Evolutionary conservation across 2,888 invertebrate genomes (phyloP).

Genomic region (Andrena camellia): DNA sequence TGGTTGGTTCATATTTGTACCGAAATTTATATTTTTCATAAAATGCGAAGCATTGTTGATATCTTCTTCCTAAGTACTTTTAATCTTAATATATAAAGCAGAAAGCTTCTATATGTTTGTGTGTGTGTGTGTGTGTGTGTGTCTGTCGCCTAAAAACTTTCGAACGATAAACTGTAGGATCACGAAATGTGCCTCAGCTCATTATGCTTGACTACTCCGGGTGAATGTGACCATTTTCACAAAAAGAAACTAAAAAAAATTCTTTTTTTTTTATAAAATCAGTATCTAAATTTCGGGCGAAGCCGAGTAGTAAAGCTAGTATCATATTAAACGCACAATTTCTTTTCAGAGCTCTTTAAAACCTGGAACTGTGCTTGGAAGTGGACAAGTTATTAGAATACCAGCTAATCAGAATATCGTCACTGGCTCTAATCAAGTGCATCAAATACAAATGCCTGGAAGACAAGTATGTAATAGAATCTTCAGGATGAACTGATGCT

Average conservation of each 20-base stretch:
- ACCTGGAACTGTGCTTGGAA: conserved; percentile 82
- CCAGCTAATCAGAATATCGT: conserved; percentile 85
- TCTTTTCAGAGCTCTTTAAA: conserved; percentile 82
- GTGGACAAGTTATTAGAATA: conserved; percentile 86
- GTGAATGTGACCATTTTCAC: no score
- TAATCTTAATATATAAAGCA: not conserved
- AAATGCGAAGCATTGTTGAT: not conserved
- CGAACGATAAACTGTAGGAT: no score
- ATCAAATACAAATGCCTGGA: conserved; percentile 91
- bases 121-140: no score
- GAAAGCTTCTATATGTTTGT: no score
- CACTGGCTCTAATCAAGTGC: conserved; percentile 86
- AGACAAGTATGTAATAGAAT: conserved; percentile 87
- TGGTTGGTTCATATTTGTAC: conserved; percentile 10
- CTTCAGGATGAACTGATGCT: not conserved
- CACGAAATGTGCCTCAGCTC: no score
- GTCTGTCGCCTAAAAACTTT: no score
- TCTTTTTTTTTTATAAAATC: no score
- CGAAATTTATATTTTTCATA: conserved; percentile 1
- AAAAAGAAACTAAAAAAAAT: no score
- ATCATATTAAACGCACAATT: conserved; percentile 12
- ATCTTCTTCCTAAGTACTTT: conserved; percentile 2
- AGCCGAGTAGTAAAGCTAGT: no score
- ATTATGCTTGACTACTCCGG: no score
- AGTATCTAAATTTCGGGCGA: no score